phyloP scores from a whole-genome alignment of 2,888 invertebrate species.

The Ectropis crepuscularia region DNA sequence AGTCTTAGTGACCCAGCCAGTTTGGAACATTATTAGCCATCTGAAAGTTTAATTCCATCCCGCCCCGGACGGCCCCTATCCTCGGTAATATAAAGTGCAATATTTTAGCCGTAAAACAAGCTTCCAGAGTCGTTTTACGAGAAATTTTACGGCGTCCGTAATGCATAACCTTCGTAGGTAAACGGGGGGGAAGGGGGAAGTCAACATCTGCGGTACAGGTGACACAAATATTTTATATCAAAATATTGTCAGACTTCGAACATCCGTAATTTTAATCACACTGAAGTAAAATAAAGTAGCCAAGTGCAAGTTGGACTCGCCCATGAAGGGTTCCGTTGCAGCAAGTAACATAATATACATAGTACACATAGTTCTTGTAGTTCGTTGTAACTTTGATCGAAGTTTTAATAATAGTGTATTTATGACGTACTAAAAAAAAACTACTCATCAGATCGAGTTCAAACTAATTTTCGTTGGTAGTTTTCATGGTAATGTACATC shows the following conservation, averaged over 20 bases:
- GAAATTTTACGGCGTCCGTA: conserved; percentile 42
- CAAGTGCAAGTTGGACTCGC: too few relatives aligned
- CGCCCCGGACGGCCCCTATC: conserved; percentile 30
- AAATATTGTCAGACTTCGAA: conserved; percentile 4
- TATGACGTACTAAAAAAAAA: too few relatives aligned
- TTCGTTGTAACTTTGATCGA: too few relatives aligned
- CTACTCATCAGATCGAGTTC: too few relatives aligned
- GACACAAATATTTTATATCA: conserved; percentile 17
- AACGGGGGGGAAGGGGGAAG: conserved; percentile 4
- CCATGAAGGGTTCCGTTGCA: too few relatives aligned
- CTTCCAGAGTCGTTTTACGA: conserved; percentile 46
- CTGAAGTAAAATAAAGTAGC: too few relatives aligned
- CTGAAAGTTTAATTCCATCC: conserved; percentile 30
- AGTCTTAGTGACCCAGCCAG: neutral
- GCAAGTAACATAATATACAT: too few relatives aligned
- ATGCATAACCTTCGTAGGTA: conserved; percentile 23
- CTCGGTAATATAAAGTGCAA: conserved; percentile 42
- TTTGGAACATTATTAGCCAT: conserved; percentile 15
- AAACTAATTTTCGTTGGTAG: too few relatives aligned
- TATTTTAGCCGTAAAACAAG: conserved; percentile 42
- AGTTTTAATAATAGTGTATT: too few relatives aligned
- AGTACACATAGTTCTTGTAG: too few relatives aligned
- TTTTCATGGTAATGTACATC: too few relatives aligned
- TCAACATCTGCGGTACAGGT: conserved; percentile 13
- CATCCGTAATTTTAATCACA: neutral